A percentile compares a stretch with the other conserved stretches of the same genome.
These are phyloP conservation scores for Drosophila kohkoa DNA, from an alignment of 1,140 invertebrate species.

Conservation along the genomic window DNA sequence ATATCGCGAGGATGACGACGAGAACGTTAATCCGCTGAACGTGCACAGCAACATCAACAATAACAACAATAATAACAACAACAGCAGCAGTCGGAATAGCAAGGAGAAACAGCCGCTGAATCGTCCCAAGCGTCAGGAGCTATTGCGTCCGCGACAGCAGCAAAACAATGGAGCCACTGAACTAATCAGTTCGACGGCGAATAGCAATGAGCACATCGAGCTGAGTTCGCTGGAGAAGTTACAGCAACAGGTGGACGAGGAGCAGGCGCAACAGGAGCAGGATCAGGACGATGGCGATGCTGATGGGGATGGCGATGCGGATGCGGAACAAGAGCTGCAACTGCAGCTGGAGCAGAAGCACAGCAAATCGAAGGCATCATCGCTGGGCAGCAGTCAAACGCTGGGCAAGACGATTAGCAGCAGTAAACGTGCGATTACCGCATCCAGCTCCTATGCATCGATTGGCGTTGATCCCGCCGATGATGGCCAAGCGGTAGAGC, in stretches of 20 bases:
- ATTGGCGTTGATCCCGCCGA: slow-evolving; percentile 48
- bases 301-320: slow-evolving; percentile 13
- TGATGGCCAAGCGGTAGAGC: slow-evolving; percentile 7
- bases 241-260: slow-evolving; percentile 11
- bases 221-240: slow-evolving; percentile 69
- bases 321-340: slow-evolving; percentile 26
- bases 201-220: slow-evolving; percentile 72
- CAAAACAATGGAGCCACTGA: background rate
- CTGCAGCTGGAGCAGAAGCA: slow-evolving; percentile 52
- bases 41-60: background rate
- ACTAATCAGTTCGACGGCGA: slow-evolving; percentile 21
- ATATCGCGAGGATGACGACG: slow-evolving; percentile 84
- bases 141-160: slow-evolving; percentile 50
- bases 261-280: slow-evolving; percentile 23
- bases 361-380: slow-evolving; percentile 77
- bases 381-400: slow-evolving; percentile 77
- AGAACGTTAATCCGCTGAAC: slow-evolving; percentile 44
- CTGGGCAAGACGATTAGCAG: slow-evolving; percentile 68
- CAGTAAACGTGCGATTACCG: slow-evolving; percentile 68
- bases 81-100: background rate
- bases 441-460: slow-evolving; percentile 73
- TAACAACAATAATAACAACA: slow-evolving; percentile 27
- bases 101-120: slow-evolving; percentile 18
- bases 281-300: background rate
- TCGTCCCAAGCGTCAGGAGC: slow-evolving; percentile 34